Evolutionary conservation across 2,113 vertebrate species (phyloP).

Genomic region (Prietella phreatophila): DNA sequence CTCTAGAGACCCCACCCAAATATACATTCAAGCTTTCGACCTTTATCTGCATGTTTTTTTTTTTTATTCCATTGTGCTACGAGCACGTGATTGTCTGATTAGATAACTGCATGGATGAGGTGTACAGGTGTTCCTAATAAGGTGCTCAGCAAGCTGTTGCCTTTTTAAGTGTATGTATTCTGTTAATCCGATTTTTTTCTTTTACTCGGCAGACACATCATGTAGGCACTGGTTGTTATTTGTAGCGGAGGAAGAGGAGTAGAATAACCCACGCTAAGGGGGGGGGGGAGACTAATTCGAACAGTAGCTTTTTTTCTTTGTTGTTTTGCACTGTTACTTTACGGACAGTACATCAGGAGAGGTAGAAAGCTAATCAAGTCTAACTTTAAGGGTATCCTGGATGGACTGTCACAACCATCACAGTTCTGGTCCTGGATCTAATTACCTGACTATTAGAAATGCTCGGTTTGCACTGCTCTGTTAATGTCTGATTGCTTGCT

Average conservation of each 20-base stretch:
- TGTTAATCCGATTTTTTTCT: not conserved
- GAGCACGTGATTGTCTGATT: not conserved
- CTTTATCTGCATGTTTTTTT: not conserved
- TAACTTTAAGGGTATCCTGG: not conserved
- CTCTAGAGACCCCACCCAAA: not conserved
- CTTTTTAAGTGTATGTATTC: not conserved
- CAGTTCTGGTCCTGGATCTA: not conserved
- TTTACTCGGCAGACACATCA: not conserved
- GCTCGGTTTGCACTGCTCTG: not conserved
- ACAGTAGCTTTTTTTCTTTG: not conserved
- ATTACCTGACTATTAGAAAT: not conserved
- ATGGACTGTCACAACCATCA: not conserved
- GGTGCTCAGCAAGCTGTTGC: not conserved
- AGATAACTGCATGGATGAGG: not conserved
- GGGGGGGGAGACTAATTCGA: too few relatives aligned
- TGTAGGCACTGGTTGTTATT: not conserved
- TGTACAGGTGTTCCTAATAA: not conserved
- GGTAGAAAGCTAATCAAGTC: not conserved
- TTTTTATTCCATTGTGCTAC: not conserved
- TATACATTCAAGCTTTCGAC: not conserved
- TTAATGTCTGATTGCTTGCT: not conserved
- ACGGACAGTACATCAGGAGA: not conserved
- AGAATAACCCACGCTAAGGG: not conserved
- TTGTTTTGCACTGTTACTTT: not conserved
- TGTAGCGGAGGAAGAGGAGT: not conserved